A percentile compares a stretch with the other conserved stretches of the same genome.
Evolutionary conservation across 1,140 invertebrate species (phyloP).

Genomic region (Dinoponera quadriceps): DNA sequence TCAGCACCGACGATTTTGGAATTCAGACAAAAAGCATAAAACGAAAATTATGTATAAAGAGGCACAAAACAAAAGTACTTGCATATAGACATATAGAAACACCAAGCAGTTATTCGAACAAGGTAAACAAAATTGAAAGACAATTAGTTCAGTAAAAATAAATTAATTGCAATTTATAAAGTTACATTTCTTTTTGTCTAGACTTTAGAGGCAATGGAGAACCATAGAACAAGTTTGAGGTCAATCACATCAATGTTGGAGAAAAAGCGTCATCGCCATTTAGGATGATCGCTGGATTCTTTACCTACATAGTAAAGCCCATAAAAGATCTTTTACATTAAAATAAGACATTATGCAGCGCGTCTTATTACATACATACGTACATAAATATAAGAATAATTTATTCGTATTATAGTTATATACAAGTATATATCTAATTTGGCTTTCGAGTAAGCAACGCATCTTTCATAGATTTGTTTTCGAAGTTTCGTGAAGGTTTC

Average conservation of each 20-base stretch:
- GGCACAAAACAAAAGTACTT: background rate
- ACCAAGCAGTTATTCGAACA: background rate
- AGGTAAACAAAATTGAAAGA: constrained; percentile 6
- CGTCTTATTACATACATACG: no score
- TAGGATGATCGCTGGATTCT: constrained; percentile 63
- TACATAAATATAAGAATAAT: background rate
- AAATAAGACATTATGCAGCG: constrained; percentile 18
- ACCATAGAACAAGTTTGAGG: constrained; percentile 6
- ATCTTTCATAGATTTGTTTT: no score
- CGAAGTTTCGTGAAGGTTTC: no score
- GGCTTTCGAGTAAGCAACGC: no score
- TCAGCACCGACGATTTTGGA: constrained; percentile 26
- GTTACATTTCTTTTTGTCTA: constrained; percentile 44
- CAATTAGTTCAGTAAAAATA: background rate
- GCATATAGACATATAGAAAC: background rate
- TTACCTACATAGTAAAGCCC: constrained; percentile 63
- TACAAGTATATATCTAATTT: background rate
- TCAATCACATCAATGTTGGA: constrained; percentile 15
- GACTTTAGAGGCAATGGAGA: constrained; percentile 9
- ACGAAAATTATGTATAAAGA: constrained; percentile 20
- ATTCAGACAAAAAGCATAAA: constrained; percentile 43
- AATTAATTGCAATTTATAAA: constrained; percentile 5
- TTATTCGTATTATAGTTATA: constrained; percentile 18
- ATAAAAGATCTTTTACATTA: constrained; percentile 67
- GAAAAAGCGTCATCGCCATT: constrained; percentile 49